phyloP scores from a whole-genome alignment of 2,113 vertebrate species.

The Geococcyx californianus region DNA sequence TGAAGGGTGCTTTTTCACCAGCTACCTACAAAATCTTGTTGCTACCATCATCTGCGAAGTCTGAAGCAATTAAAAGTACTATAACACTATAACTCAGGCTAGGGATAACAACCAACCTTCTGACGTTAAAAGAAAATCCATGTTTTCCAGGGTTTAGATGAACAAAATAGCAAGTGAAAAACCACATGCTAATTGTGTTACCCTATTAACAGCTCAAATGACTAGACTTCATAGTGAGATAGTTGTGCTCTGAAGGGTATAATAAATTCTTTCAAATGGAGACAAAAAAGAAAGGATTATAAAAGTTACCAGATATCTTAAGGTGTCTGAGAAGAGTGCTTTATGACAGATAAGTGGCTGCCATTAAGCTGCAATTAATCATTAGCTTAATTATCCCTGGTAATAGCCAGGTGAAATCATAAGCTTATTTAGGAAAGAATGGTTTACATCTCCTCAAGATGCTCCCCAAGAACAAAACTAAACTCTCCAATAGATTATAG shows the following conservation, averaged over 20 bases:
- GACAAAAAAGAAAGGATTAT: neutral
- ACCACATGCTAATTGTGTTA: neutral
- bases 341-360: neutral
- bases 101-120: neutral
- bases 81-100: neutral
- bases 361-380: neutral
- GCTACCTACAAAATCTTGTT: neutral
- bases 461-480: neutral
- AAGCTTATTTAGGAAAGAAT: neutral
- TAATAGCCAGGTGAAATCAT: neutral
- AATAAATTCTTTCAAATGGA: neutral
- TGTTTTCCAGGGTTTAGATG: neutral
- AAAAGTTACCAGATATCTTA: neutral
- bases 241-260: neutral
- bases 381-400: neutral
- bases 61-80: neutral
- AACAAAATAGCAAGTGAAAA: neutral
- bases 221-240: neutral
- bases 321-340: neutral
- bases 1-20: neutral
- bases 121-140: neutral
- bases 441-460: neutral
- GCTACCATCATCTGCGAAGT: neutral
- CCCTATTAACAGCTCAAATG: neutral
- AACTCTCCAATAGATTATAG: neutral